A percentile compares a stretch with the other conserved stretches of the same genome.
Evolutionary conservation across 2,113 vertebrate species (phyloP).

Genomic region (Aptenodytes patagonicus): DNA sequence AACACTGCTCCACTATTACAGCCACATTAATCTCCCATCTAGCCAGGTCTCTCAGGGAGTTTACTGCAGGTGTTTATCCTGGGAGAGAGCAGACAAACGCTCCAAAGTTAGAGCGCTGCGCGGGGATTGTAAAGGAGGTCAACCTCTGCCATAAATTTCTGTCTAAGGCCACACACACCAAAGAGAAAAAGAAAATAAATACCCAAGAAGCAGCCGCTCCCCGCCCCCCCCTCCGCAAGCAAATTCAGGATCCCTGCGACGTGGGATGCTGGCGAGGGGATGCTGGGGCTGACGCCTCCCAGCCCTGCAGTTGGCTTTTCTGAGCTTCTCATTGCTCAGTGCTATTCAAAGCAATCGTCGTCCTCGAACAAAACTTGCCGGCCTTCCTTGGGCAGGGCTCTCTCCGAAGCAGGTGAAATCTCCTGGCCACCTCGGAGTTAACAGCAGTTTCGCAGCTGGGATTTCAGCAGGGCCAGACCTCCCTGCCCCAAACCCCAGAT

Average conservation of each 20-base stretch:
- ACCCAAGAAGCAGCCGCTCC: background rate
- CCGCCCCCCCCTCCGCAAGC: background rate
- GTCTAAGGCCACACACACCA: constrained; percentile 77
- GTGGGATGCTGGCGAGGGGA: background rate
- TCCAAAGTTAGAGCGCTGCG: constrained; percentile 57
- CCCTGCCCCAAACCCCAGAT: background rate
- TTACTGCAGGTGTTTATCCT: constrained; percentile 77
- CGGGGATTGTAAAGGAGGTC: constrained; percentile 68
- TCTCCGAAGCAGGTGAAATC: background rate
- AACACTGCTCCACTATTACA: constrained; percentile 71
- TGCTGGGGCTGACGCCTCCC: background rate
- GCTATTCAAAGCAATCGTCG: background rate
- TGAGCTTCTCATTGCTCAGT: background rate
- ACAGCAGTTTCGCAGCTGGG: background rate
- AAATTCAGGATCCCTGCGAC: background rate
- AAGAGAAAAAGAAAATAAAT: background rate
- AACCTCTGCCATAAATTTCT: constrained; percentile 78
- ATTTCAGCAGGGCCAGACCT: background rate
- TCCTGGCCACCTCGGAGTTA: background rate
- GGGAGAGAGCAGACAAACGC: constrained; percentile 66
- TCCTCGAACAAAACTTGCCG: background rate
- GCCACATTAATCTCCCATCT: constrained; percentile 81
- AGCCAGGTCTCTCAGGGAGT: constrained; percentile 74
- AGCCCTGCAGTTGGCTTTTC: background rate
- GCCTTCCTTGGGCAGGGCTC: background rate